phyloP scores from a whole-genome alignment of 1,140 invertebrate genomes.

The Venustaconcha ellipsiformis region DNA sequence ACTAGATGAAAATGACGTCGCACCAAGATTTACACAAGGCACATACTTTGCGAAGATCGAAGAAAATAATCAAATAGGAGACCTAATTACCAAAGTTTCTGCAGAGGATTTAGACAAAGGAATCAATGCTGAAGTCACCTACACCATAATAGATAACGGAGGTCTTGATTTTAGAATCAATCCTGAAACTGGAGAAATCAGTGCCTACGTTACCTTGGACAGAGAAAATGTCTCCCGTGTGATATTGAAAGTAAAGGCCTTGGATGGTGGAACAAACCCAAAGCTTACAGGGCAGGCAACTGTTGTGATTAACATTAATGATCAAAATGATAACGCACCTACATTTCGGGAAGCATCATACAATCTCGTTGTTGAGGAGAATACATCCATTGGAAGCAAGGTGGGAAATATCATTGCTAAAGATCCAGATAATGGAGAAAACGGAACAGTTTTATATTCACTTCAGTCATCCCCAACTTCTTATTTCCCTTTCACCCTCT shows the following conservation, averaged over 20 bases:
- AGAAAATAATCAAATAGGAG: constrained; percentile 56
- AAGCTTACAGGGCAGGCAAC: constrained; percentile 72
- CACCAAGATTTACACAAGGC: constrained; percentile 77
- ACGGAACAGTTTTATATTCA: constrained; percentile 84
- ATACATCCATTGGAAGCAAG: constrained; percentile 80
- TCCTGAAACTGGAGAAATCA: constrained; percentile 86
- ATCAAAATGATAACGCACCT: constrained; percentile 74
- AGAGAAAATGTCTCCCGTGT: constrained; percentile 72
- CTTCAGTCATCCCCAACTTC: constrained; percentile 22
- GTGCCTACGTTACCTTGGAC: constrained; percentile 76
- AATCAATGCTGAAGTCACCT: constrained; percentile 65
- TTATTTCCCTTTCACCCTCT: constrained; percentile 37
- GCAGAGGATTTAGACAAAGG: constrained; percentile 66
- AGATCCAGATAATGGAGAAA: constrained; percentile 92
- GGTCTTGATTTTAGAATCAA: constrained; percentile 82
- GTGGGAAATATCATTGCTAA: constrained; percentile 85
- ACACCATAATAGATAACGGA: constrained; percentile 22
- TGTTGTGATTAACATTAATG: constrained; percentile 72
- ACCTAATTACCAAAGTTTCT: constrained; percentile 37
- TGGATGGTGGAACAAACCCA: constrained; percentile 86
- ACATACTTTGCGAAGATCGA: constrained; percentile 34
- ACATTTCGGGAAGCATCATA: constrained; percentile 44
- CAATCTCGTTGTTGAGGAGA: constrained; percentile 75
- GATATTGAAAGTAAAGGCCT: constrained; percentile 33
- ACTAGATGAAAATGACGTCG: constrained; percentile 91